Base-by-base conservation (phyloP, 2,888 invertebrate species). In the Drosophila longiperda region DNA sequence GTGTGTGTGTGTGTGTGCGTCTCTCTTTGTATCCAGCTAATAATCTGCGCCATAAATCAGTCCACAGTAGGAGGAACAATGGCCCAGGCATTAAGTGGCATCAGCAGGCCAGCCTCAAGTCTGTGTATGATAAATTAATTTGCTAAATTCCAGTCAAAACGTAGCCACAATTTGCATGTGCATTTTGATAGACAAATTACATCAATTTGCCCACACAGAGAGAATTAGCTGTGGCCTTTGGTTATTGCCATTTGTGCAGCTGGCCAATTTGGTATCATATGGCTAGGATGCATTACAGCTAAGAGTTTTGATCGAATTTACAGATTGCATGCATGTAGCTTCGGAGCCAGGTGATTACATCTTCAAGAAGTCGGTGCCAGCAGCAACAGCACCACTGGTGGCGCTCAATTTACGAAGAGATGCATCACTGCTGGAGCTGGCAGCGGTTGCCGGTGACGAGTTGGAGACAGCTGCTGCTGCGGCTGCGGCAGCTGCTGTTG, bases 291-390 rank as follows among this genome's bases (percentile, higher is more conserved):
- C 61, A 63, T 50, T 50, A 26, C 26, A 52, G 17, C 57, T 32
- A 70, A 58, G 53, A 65, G 26, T 9, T 53, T 23, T 73, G 42
- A 57, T 64, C 42, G n/a, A 52, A 62, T 73, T 49, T 65, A 6
- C 91, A 98, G 98, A 97, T 91, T 98, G 98, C 93, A 96, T 98
- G 94, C 95, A 96, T 90, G 96, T 98, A 91, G 96, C 96, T 42
- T 96, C 96, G 40, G 96, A 96, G 66, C 95, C 97, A 83, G 98
- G 98, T 1, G 95, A 96, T 84, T 96, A 96, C 90, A 96, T 95
- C 91, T 97, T 96, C 94, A 96, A 96, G 92, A 94, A 83, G 83
- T 88, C 67, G 36, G 54, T 49, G 29, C 15, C 55, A 40, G 29
- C 68, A 34, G 61, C 70, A 7, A 6, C 66, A 73, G 91, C 77